Conservation (phyloP, 2,113 vertebrate genomes). For the Petaurus breviceps region DNA sequence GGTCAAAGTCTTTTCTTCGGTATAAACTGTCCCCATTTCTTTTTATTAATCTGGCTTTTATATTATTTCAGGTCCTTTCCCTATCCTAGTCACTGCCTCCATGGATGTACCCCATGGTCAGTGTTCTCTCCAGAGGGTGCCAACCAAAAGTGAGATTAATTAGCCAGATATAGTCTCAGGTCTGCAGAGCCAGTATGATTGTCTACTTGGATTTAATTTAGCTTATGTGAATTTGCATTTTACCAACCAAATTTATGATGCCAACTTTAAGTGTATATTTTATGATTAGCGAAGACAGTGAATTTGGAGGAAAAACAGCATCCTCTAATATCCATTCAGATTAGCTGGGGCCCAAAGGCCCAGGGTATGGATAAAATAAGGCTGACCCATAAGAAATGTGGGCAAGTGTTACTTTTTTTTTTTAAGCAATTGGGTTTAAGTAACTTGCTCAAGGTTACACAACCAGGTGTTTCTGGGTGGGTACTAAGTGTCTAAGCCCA, state of each 20-base stretch:
- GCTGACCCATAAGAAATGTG: background rate
- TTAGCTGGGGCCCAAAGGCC: background rate
- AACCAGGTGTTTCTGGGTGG: too few relatives aligned
- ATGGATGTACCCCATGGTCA: background rate
- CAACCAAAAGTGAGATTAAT: background rate
- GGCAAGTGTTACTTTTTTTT: background rate
- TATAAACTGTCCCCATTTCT: background rate
- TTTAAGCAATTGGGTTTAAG: too few relatives aligned
- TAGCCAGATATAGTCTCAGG: background rate
- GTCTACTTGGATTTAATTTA: background rate
- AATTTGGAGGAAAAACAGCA: background rate
- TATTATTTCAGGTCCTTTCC: background rate
- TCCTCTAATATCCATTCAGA: background rate
- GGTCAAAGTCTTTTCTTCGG: background rate
- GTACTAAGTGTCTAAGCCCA: too few relatives aligned
- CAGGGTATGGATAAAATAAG: background rate
- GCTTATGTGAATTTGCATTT: background rate
- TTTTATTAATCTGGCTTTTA: background rate
- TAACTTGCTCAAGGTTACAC: too few relatives aligned
- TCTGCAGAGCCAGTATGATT: background rate
- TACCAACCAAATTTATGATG: background rate
- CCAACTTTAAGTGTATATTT: background rate
- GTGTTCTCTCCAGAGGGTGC: background rate
- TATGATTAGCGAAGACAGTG: background rate
- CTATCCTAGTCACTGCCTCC: background rate